These are phyloP conservation scores for Camponotus pennsylvanicus DNA, from an alignment of 1,140 invertebrate genomes.

Conservation along the genomic window DNA sequence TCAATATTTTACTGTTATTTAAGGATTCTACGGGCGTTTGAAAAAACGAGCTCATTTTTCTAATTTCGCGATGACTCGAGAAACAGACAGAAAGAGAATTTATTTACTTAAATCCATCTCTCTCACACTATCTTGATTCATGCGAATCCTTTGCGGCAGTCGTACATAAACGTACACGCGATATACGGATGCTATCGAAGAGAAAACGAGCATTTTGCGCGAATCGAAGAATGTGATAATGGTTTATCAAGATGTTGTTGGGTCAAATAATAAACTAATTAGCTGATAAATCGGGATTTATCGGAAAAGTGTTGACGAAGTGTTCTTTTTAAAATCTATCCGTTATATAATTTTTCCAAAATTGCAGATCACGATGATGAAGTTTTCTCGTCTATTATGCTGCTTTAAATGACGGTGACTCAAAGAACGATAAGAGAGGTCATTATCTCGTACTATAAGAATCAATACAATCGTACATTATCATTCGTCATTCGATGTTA, in stretches of 20 bases:
- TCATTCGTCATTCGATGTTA: slow-evolving; percentile 20
- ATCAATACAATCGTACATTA: slow-evolving; percentile 34
- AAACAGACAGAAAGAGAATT: background rate
- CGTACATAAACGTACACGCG: background rate
- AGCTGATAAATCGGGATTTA: background rate
- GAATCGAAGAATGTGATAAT: background rate
- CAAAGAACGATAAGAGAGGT: slow-evolving; percentile 28
- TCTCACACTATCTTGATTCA: no score
- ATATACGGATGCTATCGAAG: background rate
- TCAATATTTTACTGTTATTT: slow-evolving; percentile 56
- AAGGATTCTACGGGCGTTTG: background rate
- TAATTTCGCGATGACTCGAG: background rate
- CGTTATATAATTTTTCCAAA: background rate
- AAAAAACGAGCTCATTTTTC: background rate
- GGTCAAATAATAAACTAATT: background rate
- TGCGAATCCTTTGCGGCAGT: background rate
- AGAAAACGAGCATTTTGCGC: background rate
- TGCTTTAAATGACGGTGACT: background rate
- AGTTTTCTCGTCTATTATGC: background rate
- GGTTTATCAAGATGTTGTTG: background rate
- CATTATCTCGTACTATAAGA: slow-evolving; percentile 46
- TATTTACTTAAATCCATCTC: background rate
- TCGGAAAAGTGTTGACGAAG: background rate
- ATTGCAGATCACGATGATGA: background rate
- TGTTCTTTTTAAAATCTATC: background rate